Evolutionary conservation across 2,888 invertebrate species (phyloP).

Genomic region (Branchellion lobata): DNA sequence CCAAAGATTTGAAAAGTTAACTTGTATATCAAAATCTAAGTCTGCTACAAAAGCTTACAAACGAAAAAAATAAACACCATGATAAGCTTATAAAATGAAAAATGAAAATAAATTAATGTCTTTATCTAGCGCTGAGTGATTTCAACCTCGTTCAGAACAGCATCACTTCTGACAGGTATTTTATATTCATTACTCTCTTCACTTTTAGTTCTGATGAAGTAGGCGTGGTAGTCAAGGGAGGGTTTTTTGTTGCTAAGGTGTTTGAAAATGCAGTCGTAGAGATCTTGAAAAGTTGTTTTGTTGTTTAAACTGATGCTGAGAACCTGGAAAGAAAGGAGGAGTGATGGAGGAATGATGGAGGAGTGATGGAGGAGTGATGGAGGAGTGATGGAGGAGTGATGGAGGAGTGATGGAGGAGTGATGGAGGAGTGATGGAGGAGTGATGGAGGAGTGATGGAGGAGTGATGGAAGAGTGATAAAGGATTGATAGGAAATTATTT

Average conservation of each 20-base stretch:
- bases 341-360: background rate
- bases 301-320: constrained; percentile 48
- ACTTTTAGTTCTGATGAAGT: constrained; percentile 81
- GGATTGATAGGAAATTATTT: no score
- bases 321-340: constrained; percentile 25
- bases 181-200: constrained; percentile 89
- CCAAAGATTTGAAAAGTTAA: no score
- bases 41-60: no score
- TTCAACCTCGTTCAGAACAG: constrained; percentile 94
- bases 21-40: no score
- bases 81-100: no score
- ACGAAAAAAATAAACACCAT: no score
- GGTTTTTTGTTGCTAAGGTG: constrained; percentile 67
- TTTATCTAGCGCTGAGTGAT: no score
- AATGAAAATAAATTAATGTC: no score
- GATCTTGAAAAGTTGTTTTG: constrained; percentile 84
- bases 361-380: background rate
- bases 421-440: no score
- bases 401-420: background rate
- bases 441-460: background rate
- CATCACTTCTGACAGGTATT: constrained; percentile 88
- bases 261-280: constrained; percentile 85
- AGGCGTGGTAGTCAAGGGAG: constrained; percentile 87
- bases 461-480: no score
- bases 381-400: background rate